Evolutionary conservation across 2,113 vertebrate genomes (phyloP), one percentile per base, ranked within the genome.

Genomic region (Chionis minor): DNA sequence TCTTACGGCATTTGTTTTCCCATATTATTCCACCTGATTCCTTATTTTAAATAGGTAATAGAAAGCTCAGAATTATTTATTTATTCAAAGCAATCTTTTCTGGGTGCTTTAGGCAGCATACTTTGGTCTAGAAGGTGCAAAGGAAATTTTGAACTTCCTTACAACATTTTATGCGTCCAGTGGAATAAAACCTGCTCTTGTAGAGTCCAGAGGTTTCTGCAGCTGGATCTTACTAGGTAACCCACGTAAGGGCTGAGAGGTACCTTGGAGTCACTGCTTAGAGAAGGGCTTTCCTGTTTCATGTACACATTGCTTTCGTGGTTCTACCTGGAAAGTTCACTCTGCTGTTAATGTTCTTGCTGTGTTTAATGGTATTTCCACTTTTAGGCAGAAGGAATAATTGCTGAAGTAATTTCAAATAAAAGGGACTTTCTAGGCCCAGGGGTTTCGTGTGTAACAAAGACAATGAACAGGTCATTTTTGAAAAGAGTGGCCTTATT

Each of bases 271-370:
- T 86, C 63, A 26, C 28, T 85, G 42, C 59, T 66, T 27, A 56
- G 70, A 59, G 59, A 77, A 59, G 33, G 44, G 49, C 52, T 65
- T 55, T 88, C n/a, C 47, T 51, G 9, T 23, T 94, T 59, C 6
- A 1, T 15, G 5, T 38, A 33, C 10, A 2, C 19, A 24, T 9
- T 2, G 1, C 40, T 69, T 61, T 73, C 8, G 3, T 24, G 19
- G 16, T 47, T 63, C 87, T 38, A 69, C 26, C 23, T 45, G 33
- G 27, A 20, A 91, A 61, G 6, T 32, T 75, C 17, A 32, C 51
- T 65, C 30, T 9, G 3, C 32, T 70, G 21, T 65, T 67, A 61
- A 26, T 24, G 16, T 24, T 91, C 13, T n/a, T 72, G 5, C 14
- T 56, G 26, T 5, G 6, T 8, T 49, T 59, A 38, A 24, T 28